Conservation (phyloP, 2,888 invertebrate genomes). For the Pasiphila rectangulata region DNA sequence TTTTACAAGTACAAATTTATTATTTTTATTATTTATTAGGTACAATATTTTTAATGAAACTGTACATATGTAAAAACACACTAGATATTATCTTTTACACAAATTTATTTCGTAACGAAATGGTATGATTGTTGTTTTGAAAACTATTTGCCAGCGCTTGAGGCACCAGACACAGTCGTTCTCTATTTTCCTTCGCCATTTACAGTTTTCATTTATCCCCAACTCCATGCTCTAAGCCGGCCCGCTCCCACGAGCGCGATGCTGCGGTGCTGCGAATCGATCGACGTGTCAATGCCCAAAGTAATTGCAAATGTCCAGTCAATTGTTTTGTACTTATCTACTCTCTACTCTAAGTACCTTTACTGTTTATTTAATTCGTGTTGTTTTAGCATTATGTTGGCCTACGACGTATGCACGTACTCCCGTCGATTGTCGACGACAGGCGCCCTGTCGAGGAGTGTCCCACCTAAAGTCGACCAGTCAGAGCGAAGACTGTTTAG, state of each 20-base stretch:
- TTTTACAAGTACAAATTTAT: conserved; percentile 77
- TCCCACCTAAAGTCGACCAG: conserved; percentile 77
- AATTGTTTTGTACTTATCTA: conserved; percentile 47
- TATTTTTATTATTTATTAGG: conserved; percentile 66
- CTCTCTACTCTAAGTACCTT: conserved; percentile 29
- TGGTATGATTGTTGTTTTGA: conserved; percentile 65
- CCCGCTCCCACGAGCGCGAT: neutral
- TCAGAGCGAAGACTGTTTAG: conserved; percentile 76
- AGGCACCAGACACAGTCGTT: conserved; percentile 51
- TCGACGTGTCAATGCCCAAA: conserved; percentile 41
- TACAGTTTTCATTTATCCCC: too few relatives aligned
- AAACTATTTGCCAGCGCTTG: conserved; percentile 56
- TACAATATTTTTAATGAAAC: conserved; percentile 66
- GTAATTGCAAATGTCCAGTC: conserved; percentile 49
- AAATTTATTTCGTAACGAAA: conserved; percentile 74
- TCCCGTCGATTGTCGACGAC: too few relatives aligned
- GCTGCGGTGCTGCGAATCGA: conserved; percentile 8
- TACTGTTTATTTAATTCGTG: neutral
- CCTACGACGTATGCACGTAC: neutral
- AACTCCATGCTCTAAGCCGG: too few relatives aligned
- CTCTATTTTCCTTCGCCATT: conserved; percentile 9
- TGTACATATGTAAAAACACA: conserved; percentile 79
- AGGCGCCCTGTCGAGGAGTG: too few relatives aligned
- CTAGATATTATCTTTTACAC: conserved; percentile 73
- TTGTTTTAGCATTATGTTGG: neutral